phyloP scores from a whole-genome alignment of 2,113 vertebrate genomes.

The Dicrurus megarhynchus region DNA sequence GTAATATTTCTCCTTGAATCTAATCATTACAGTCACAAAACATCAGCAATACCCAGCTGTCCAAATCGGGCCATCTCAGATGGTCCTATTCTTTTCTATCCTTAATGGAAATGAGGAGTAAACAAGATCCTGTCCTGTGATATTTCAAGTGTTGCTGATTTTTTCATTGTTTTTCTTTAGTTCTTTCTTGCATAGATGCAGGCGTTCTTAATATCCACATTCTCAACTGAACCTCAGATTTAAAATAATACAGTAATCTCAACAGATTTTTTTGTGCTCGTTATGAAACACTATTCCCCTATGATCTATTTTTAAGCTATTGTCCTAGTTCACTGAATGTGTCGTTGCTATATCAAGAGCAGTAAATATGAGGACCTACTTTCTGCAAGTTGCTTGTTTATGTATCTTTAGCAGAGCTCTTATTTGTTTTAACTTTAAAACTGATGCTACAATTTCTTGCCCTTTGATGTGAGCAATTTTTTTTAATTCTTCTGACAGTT shows the following conservation, averaged over 20 bases:
- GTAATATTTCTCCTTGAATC: not conserved
- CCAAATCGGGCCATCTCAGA: not conserved
- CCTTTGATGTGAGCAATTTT: not conserved
- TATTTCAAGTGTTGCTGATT: not conserved
- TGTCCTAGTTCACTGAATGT: not conserved
- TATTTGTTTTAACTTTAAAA: not conserved
- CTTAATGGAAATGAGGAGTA: not conserved
- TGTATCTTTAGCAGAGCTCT: not conserved
- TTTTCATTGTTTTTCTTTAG: not conserved
- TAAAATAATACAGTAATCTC: not conserved
- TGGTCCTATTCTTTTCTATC: not conserved
- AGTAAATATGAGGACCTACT: not conserved
- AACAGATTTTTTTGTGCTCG: not conserved
- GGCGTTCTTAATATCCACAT: rapidly evolving
- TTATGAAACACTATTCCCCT: not conserved
- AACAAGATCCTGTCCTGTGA: not conserved
- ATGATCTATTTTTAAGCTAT: not conserved
- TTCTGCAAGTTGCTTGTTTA: not conserved
- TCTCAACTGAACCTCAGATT: not conserved
- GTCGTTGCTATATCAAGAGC: not conserved
- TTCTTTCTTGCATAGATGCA: not conserved
- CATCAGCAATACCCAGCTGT: not conserved
- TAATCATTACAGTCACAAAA: not conserved
- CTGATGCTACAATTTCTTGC: not conserved
- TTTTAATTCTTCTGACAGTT: not conserved